Evolutionary conservation across 2,113 vertebrate genomes (phyloP), one percentile per base, ranked within the genome.

Genomic region (Entosphenus tridentatus): DNA sequence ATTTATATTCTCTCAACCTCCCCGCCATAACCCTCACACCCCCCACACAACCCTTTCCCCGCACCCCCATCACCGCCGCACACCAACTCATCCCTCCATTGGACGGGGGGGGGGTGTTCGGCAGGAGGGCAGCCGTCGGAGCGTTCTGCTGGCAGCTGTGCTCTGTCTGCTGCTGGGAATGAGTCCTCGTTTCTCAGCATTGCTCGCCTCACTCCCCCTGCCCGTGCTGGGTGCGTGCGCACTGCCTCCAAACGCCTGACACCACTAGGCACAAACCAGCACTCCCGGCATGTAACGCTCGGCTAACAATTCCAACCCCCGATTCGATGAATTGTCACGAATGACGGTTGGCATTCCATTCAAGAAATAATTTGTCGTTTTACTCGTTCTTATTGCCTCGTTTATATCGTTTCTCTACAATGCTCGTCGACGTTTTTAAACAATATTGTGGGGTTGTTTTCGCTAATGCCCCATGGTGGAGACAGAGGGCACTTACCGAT

Each of bases 181-280:
- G 73, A 88, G 85, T 56, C 83, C 82, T 0, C 74, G 74, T 62
- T 72, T 87, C 71, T 76, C 79, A 11, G 78, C 79, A 70, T 56
- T 85, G 56, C 77, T 88, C 57, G 76, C 78, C 55, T 72, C 56
- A 58, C 77, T 86, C 68, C 87, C 86, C 0, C 71, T 83, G 71
- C 80, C 79, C 1, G 75, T 86, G 68, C 80, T 84, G 0, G 86
- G 85, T 87, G 73, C 74, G 79, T 75, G 57, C 10, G 65, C 14
- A 55, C 3, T 58, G n/a, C 57, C 14, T 14, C 56, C 68, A 9
- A 16, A 16, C 62, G 10, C 62, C 2, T 9, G 5, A 13, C 13
- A 14, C 58, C 13, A 62, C 16, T 17, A 1, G 58, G 58, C 16
- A 7, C 4, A 14, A 62, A 62, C 16, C 58, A 62, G 58, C 13